A percentile compares a stretch with the other conserved stretches of the same genome.
These are phyloP conservation scores for Chelon auratus DNA, from an alignment of 2,797 vertebrate species.

Conservation along the genomic window DNA sequence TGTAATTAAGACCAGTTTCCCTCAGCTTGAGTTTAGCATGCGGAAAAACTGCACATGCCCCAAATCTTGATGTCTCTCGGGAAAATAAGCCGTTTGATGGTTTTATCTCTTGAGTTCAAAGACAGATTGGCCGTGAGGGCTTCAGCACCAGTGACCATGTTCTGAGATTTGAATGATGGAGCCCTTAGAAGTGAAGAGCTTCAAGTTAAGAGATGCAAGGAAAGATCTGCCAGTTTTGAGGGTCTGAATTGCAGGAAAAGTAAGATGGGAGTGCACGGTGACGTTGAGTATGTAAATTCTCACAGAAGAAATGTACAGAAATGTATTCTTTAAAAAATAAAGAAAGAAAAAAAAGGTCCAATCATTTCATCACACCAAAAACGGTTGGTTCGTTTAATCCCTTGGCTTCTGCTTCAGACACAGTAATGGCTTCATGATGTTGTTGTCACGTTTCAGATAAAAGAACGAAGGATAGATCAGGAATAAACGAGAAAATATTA, in stretches of 20 bases:
- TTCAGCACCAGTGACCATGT: neutral
- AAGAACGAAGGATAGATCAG: neutral
- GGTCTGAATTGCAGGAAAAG: neutral
- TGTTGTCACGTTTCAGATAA: too few relatives aligned
- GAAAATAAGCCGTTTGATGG: neutral
- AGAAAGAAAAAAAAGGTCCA: too few relatives aligned
- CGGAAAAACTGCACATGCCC: neutral
- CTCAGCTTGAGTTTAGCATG: neutral
- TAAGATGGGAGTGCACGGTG: neutral
- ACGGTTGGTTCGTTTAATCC: neutral
- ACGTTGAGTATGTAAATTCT: neutral
- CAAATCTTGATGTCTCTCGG: neutral
- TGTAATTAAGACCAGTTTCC: neutral
- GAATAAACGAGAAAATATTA: neutral
- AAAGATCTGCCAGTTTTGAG: neutral
- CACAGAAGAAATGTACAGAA: neutral
- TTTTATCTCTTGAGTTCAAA: neutral
- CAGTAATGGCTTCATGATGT: neutral
- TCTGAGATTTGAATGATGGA: neutral
- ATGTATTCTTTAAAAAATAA: neutral
- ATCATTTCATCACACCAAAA: neutral
- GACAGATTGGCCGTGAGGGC: neutral
- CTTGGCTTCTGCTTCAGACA: neutral
- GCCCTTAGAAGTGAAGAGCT: neutral
- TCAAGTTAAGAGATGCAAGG: constrained; percentile 1